Conservation (phyloP, 2,888 invertebrate species). For the Drosophila bunnanda region DNA sequence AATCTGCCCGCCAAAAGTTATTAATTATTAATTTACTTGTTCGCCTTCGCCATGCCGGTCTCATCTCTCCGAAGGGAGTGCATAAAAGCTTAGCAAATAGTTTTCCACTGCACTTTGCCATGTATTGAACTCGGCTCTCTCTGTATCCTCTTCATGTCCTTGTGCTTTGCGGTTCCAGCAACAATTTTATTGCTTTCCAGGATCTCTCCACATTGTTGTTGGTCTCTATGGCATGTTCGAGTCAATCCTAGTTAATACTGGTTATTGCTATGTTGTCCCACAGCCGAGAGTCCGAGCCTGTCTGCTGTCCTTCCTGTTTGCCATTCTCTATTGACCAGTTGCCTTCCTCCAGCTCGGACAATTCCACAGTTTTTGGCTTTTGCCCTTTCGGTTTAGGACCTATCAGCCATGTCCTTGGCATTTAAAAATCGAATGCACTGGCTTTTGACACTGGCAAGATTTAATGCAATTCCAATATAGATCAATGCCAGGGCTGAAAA, state of each 20-base stretch:
- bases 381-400: conserved; percentile 25
- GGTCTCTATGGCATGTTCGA: conserved; percentile 23
- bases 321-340: conserved; percentile 40
- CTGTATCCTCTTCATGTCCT: conserved; percentile 1
- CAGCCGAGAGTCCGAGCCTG: conserved; percentile 10
- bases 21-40: conserved; percentile 71
- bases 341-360: conserved; percentile 60
- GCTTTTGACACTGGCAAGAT: conserved; percentile 13
- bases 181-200: conserved; percentile 54
- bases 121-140: conserved; percentile 12
- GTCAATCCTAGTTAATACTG: conserved; percentile 46
- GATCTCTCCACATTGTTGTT: conserved; percentile 22
- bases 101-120: conserved; percentile 26
- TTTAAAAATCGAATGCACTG: conserved; percentile 37
- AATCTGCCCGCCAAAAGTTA: conserved; percentile 49
- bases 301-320: conserved; percentile 10
- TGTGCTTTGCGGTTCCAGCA: conserved; percentile 43
- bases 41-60: conserved; percentile 42
- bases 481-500: conserved; percentile 15
- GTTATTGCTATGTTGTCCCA: conserved; percentile 38
- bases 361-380: conserved; percentile 53
- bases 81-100: conserved; percentile 47
- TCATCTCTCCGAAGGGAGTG: conserved; percentile 28
- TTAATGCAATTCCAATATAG: conserved; percentile 42
- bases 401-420: conserved; percentile 57